A percentile compares a stretch with the other conserved stretches of the same genome.
Conservation (phyloP, 2,113 vertebrate genomes). For the Nicator chloris region DNA sequence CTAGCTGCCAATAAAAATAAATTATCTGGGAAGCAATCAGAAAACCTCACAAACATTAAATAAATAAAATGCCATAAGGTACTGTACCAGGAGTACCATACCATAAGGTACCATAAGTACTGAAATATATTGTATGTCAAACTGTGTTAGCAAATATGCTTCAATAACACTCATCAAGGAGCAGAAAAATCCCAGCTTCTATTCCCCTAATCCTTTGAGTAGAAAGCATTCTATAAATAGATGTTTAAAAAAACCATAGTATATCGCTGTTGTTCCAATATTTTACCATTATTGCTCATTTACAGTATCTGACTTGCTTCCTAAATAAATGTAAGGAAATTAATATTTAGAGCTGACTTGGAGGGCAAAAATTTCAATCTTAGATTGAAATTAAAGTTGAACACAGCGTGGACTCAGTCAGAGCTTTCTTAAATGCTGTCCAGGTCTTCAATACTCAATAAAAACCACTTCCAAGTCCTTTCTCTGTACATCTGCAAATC, state of each 20-base stretch:
- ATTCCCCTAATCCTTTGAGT: neutral
- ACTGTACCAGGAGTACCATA: slow-evolving; percentile 20
- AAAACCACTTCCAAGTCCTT: neutral
- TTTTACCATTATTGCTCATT: slow-evolving; percentile 3
- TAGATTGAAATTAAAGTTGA: neutral
- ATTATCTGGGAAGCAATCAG: slow-evolving; percentile 24
- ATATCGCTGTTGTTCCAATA: neutral
- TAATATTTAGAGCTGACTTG: neutral
- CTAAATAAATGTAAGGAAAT: neutral
- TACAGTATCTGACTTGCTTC: neutral
- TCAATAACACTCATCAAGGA: slow-evolving; percentile 24
- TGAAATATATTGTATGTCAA: slow-evolving; percentile 50
- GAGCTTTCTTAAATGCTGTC: neutral
- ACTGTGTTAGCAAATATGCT: slow-evolving; percentile 41
- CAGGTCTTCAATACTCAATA: neutral
- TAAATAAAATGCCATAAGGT: slow-evolving; percentile 53
- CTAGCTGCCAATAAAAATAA: slow-evolving; percentile 38
- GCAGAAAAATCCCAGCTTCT: neutral
- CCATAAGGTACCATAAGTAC: slow-evolving; percentile 51
- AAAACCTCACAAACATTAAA: slow-evolving; percentile 42
- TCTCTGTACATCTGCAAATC: neutral
- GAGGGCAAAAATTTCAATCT: neutral
- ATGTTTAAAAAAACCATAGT: neutral
- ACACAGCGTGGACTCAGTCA: neutral
- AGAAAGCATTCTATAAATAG: slow-evolving; percentile 27